Evolutionary conservation across 1,140 invertebrate genomes (phyloP), one percentile per base, ranked within the genome.

Genomic region (Lepidotrigona ventralis): DNA sequence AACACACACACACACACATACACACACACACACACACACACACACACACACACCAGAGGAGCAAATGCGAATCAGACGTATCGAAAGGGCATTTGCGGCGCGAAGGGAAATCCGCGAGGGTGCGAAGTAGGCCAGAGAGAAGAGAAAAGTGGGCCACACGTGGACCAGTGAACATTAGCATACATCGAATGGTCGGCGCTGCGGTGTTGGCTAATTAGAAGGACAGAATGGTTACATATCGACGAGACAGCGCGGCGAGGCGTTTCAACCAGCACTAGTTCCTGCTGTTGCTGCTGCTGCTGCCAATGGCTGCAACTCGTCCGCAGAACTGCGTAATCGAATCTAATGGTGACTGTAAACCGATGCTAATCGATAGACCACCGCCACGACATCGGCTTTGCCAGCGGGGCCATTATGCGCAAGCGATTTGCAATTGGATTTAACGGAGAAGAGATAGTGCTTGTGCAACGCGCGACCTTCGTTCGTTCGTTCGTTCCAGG

Each of bases 291-390:
- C 39, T 39, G 39, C 39, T 39, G 33, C 4, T 39, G 12, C 46
- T n/a, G 53, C 14, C 5, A 69, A 56, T n/a, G 14, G 23, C 63
- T 11, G 46, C 26, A 19, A 84, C 60, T 78, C 66, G 69, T 82
- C 54, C 26, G 58, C 58, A 46, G 54, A 68, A 64, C 46, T 64
- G 53, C 69, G 73, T 88, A 88, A 89, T 89, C 86, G 84, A 80
- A 69, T 81, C 81, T 86, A 86, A 88, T 81, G 75, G 87, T 81
- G 78, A 84, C 84, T 83, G 86, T 84, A 88, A 88, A 89, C 87
- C 81, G 78, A 88, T 84, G 74, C 79, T 88, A 88, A 89, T 89
- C 86, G 86, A 89, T 89, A 89, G 86, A 88, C 86, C 84, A 23
- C 73, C 79, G 54, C 33, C 63, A 26, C 74, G 73, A 77, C 81